Percentiles rank a stretch among this genome's conserved stretches.
Conservation (phyloP, 2,888 invertebrate genomes). For the Oscheius onirici region DNA sequence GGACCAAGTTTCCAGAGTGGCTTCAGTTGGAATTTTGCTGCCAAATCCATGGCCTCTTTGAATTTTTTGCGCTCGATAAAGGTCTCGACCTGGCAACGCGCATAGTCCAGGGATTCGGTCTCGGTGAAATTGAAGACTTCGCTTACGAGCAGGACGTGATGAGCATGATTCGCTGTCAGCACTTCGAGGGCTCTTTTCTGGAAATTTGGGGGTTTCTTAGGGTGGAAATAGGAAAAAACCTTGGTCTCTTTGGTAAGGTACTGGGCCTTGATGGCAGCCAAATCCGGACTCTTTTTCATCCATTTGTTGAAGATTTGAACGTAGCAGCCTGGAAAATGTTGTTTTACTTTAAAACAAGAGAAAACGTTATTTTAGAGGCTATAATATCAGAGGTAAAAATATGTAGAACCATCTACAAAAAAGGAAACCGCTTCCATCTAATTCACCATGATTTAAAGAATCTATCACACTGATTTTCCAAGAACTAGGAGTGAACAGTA, state of each 20-base stretch:
- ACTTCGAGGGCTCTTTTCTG: conserved; percentile 9
- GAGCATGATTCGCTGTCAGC: conserved; percentile 1
- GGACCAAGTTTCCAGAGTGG: not conserved
- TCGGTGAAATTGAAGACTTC: conserved; percentile 2
- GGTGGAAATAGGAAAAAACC: conserved; percentile 1
- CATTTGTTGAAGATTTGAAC: conserved; percentile 13
- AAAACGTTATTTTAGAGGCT: no score
- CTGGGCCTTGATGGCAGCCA: not conserved
- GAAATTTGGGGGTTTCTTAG: not conserved
- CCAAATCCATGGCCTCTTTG: conserved; percentile 35
- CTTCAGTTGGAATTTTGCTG: conserved; percentile 14
- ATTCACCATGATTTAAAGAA: no score
- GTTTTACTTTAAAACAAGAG: no score
- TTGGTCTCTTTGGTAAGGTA: conserved; percentile 6
- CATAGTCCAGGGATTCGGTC: not conserved
- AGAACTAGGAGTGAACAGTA: no score
- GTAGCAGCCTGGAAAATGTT: conserved; percentile 8
- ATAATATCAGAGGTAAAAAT: no score
- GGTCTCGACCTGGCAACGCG: not conserved
- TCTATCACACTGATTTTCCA: no score
- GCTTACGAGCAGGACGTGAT: not conserved
- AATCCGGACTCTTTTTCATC: conserved; percentile 5
- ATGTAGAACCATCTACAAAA: no score
- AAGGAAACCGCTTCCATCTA: no score
- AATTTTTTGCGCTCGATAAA: not conserved